These are phyloP conservation scores for Hetaerina americana DNA, from an alignment of 1,140 invertebrate species.

Conservation along the genomic window DNA sequence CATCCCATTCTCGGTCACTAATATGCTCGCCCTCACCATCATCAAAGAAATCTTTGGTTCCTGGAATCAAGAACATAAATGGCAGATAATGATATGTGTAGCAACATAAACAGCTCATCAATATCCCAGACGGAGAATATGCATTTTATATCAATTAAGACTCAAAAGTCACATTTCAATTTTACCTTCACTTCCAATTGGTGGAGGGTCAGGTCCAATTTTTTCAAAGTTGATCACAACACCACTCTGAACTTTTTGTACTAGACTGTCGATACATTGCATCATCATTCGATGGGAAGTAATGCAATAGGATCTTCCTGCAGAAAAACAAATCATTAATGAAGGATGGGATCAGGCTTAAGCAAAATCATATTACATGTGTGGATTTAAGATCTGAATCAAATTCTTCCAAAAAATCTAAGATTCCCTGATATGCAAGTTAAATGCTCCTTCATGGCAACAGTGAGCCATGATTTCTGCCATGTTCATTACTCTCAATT, in stretches of 20 bases:
- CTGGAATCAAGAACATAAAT: neutral
- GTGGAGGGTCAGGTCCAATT: constrained; percentile 75
- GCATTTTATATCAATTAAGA: too few species aligned
- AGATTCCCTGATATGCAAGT: too few species aligned
- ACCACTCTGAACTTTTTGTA: constrained; percentile 93
- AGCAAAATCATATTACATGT: too few species aligned
- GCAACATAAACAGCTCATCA: neutral
- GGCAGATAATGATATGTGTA: neutral
- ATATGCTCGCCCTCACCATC: constrained; percentile 7
- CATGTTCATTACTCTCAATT: too few species aligned
- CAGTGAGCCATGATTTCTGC: too few species aligned
- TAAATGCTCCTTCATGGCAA: too few species aligned
- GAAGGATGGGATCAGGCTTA: too few species aligned
- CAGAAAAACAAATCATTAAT: constrained; percentile 23
- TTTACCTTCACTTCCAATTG: constrained; percentile 35
- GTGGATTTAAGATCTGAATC: too few species aligned
- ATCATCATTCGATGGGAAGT: constrained; percentile 89
- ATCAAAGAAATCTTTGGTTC: neutral
- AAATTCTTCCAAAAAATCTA: too few species aligned
- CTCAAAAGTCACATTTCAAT: constrained; percentile 23
- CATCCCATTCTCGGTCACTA: constrained; percentile 4
- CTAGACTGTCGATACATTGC: constrained; percentile 91
- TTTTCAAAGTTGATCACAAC: constrained; percentile 98
- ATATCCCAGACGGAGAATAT: neutral
- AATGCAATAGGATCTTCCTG: constrained; percentile 88